These are phyloP conservation scores for Lasius fuliginosus DNA, from an alignment of 2,888 invertebrate genomes.

Conservation along the genomic window DNA sequence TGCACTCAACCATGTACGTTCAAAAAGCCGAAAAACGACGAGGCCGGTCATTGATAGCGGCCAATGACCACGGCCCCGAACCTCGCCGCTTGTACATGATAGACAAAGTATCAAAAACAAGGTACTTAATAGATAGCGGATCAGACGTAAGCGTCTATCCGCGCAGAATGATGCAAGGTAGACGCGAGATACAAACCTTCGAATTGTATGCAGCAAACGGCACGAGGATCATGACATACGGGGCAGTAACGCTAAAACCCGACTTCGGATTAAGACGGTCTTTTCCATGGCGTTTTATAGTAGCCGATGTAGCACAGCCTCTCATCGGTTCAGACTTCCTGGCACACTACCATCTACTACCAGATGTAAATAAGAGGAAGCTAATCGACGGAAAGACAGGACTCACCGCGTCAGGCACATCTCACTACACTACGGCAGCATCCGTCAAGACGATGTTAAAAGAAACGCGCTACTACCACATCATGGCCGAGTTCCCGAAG, in stretches of 20 bases:
- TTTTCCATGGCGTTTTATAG: background rate
- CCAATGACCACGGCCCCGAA: background rate
- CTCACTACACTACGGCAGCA: background rate
- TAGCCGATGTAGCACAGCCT: background rate
- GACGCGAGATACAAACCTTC: too few relatives aligned
- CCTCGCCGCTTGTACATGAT: background rate
- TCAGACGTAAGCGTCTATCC: background rate
- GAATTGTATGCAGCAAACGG: background rate
- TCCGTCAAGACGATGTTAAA: background rate
- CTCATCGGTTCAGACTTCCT: background rate
- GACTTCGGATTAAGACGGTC: background rate
- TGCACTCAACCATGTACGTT: background rate
- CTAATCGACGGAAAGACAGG: background rate
- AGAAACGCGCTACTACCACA: background rate
- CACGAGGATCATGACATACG: background rate
- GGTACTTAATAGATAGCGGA: background rate
- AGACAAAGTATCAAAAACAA: rapidly evolving
- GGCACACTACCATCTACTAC: background rate
- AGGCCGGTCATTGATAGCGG: background rate
- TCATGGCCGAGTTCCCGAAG: background rate
- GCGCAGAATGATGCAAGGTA: too few relatives aligned
- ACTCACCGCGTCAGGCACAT: background rate
- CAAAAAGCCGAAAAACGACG: background rate
- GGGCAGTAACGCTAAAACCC: rapidly evolving
- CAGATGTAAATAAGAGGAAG: background rate